These are phyloP conservation scores for Paramormyrops kingsleyae DNA, from an alignment of 2,113 vertebrate genomes.

Conservation along the genomic window DNA sequence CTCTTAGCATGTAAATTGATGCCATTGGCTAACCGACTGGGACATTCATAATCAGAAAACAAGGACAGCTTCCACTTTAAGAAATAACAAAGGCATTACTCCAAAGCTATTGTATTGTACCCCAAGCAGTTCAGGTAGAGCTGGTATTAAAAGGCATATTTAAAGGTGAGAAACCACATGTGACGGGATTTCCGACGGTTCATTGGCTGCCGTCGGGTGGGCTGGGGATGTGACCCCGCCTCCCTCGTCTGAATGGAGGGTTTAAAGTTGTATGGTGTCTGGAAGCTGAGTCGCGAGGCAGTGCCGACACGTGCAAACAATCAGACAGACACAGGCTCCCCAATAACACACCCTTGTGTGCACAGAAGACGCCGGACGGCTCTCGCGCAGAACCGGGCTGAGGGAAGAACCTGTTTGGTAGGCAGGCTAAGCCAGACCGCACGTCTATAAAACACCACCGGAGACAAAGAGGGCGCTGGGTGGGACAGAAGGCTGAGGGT, in stretches of 20 bases:
- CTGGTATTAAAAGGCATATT: not conserved
- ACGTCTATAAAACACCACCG: not conserved
- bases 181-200: not conserved
- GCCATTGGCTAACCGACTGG: not conserved
- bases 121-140: not conserved
- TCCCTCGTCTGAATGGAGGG: not conserved
- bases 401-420: not conserved
- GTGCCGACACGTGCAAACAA: not conserved
- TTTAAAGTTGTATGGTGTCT: not conserved
- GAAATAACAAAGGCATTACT: not conserved
- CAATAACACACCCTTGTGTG: not conserved
- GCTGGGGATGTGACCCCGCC: not conserved
- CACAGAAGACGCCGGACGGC: not conserved
- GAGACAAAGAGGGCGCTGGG: not conserved
- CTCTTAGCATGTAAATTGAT: not conserved
- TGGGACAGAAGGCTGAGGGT: not conserved
- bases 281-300: not conserved
- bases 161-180: not conserved
- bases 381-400: not conserved
- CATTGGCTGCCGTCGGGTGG: not conserved
- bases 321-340: slow-evolving; percentile 2
- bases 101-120: not conserved
- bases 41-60: not conserved
- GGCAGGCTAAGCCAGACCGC: slow-evolving; percentile 1
- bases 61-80: not conserved